These are phyloP conservation scores for Actinostola sp. DNA, from an alignment of 92 coral and sea anemone species.

Conservation along the genomic window DNA sequence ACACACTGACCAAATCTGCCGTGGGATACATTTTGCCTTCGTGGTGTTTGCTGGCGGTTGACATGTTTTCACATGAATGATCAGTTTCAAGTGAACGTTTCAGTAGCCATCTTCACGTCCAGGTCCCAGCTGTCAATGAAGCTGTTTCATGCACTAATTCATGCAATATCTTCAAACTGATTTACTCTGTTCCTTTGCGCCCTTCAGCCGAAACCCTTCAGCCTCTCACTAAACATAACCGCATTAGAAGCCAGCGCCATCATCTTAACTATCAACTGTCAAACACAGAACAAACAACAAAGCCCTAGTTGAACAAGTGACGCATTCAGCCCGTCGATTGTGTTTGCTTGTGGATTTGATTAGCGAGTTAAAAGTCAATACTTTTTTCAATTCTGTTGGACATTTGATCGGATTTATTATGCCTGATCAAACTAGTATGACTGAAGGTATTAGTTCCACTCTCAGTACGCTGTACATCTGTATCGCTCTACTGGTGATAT, in stretches of 20 bases:
- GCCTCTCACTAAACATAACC: conserved; percentile 1
- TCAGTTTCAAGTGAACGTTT: not conserved
- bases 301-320: conserved; percentile 31
- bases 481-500: conserved; percentile 48
- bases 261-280: conserved; percentile 11
- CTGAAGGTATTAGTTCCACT: conserved; percentile 44
- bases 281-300: conserved; percentile 23
- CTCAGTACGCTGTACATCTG: conserved; percentile 51
- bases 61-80: conserved; percentile 23
- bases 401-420: conserved; percentile 40
- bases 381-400: conserved; percentile 12
- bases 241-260: conserved; percentile 6
- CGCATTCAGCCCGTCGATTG: conserved; percentile 25
- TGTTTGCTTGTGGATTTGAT: conserved; percentile 29
- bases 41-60: conserved; percentile 20
- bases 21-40: conserved; percentile 5
- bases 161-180: no score
- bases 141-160: no score
- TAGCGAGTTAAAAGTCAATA: conserved; percentile 28
- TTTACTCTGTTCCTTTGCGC: not conserved
- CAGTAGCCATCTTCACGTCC: not conserved
- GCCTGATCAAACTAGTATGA: conserved; percentile 25
- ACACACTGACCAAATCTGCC: not conserved
- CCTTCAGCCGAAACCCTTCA: not conserved
- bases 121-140: no score